These are phyloP conservation scores for Macrosoma leucophasiata DNA, from an alignment of 2,888 invertebrate species.

Conservation along the genomic window DNA sequence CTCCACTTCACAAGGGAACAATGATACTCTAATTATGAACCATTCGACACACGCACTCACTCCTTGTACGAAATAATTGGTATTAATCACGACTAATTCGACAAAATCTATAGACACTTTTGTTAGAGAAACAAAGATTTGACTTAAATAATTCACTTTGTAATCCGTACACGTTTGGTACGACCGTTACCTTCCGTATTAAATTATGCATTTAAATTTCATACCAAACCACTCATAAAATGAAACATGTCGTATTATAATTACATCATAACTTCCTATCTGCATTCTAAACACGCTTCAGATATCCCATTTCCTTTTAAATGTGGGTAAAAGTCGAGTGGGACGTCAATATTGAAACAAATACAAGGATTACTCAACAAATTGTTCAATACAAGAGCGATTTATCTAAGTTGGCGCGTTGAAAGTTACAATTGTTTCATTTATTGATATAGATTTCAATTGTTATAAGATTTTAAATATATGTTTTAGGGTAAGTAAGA, in stretches of 20 bases:
- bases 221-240: constrained; percentile 2
- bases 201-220: constrained; percentile 1
- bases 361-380: constrained; percentile 72
- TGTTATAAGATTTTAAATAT: too few relatives aligned
- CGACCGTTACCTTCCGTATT: too few relatives aligned
- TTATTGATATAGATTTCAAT: constrained; percentile 49
- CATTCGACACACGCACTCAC: constrained; percentile 61
- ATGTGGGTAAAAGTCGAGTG: constrained; percentile 44
- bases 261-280: too few relatives aligned
- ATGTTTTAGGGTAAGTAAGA: too few relatives aligned
- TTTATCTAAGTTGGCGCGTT: constrained; percentile 64
- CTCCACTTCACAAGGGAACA: constrained; percentile 60
- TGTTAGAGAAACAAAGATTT: neutral
- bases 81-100: constrained; percentile 50
- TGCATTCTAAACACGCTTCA: constrained; percentile 54
- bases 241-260: constrained; percentile 17
- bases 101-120: neutral
- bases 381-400: constrained; percentile 72
- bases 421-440: constrained; percentile 48
- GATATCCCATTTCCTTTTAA: constrained; percentile 36
- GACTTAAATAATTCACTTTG: neutral
- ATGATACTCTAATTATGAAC: constrained; percentile 68
- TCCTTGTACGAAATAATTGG: constrained; percentile 40
- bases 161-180: too few relatives aligned
- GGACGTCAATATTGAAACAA: constrained; percentile 70